Evolutionary conservation across 2,797 vertebrate genomes (phyloP), one percentile per base, ranked within the genome.

Genomic region (Oreortyx pictus): DNA sequence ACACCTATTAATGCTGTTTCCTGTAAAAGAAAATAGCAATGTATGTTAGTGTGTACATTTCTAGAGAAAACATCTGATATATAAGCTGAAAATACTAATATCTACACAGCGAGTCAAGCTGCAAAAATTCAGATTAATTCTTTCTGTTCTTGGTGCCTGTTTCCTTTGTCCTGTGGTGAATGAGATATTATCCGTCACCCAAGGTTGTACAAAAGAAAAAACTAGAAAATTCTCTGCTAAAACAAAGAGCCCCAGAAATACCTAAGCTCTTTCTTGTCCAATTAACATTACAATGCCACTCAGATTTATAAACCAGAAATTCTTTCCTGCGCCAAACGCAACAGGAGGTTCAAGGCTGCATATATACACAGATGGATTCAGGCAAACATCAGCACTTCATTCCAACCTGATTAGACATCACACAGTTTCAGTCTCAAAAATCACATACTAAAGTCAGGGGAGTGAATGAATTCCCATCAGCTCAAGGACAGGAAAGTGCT

Each of bases 351-450:
- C 50, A 71, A 39, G 37, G 50, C 37, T 54, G 49, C 29, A 2
- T 70, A 3, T 29, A 7, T 14, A 31, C 11, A 8, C 25, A 49
- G 14, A 67, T 47, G 19, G 35, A 49, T 44, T 31, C 39, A 61
- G 37, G n/a, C 57, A 88, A 43, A 77, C 6, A 35, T 77, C 61
- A 52, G 52, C 35, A 19, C 22, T 24, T 88, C 62, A 57, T 67
- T 74, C 66, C 0, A 0, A 68, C 35, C 49, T 74, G 49, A 31
- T 77, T 44, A 89, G 50, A 47, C 41, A 18, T 77, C 0, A 2
- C 25, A 5, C 15, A 46, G 50, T n/a, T 89, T 35, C 72, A 56
- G 47, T 43, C 47, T 71, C 74, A 88, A 90, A 88, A 88, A 25
- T 7, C 44, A 60, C 6, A 9, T 8, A 24, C 44, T 52, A 20